A percentile compares a stretch with the other conserved stretches of the same genome.
Evolutionary conservation across 2,113 vertebrate species (phyloP).

Genomic region (Malurus alboscapulatus): DNA sequence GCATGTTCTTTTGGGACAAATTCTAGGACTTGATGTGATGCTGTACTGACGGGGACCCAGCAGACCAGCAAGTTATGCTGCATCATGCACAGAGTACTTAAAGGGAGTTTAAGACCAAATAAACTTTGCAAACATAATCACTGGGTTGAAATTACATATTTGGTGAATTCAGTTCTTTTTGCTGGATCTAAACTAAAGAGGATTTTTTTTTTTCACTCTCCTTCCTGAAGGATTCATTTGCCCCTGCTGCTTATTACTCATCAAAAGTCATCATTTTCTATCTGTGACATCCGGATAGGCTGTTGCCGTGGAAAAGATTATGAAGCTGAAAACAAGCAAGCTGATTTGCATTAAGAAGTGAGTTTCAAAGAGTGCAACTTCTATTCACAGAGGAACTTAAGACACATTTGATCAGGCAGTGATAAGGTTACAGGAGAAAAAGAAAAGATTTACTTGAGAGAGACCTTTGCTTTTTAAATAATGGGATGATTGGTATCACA

Average conservation of each 20-base stretch:
- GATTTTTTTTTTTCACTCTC: neutral
- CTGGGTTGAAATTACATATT: slow-evolving; percentile 12
- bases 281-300: neutral
- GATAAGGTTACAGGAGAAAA: neutral
- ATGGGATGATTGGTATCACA: neutral
- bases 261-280: slow-evolving; percentile 31
- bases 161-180: neutral
- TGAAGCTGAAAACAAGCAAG: neutral
- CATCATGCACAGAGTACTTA: neutral
- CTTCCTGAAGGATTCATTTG: slow-evolving; percentile 37
- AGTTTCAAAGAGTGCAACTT: slow-evolving; percentile 29
- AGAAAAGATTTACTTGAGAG: neutral
- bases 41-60: neutral
- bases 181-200: slow-evolving; percentile 29
- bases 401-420: slow-evolving; percentile 14
- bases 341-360: slow-evolving; percentile 19
- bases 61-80: neutral
- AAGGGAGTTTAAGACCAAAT: slow-evolving; percentile 26
- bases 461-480: neutral
- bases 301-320: slow-evolving; percentile 14
- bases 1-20: neutral
- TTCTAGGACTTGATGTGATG: neutral
- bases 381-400: slow-evolving; percentile 1
- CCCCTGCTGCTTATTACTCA: slow-evolving; percentile 36
- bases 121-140: slow-evolving; percentile 6